Percentiles rank a stretch among this genome's conserved stretches.
phyloP scores from a whole-genome alignment of 1,140 invertebrate genomes.

The Oppia nitens region DNA sequence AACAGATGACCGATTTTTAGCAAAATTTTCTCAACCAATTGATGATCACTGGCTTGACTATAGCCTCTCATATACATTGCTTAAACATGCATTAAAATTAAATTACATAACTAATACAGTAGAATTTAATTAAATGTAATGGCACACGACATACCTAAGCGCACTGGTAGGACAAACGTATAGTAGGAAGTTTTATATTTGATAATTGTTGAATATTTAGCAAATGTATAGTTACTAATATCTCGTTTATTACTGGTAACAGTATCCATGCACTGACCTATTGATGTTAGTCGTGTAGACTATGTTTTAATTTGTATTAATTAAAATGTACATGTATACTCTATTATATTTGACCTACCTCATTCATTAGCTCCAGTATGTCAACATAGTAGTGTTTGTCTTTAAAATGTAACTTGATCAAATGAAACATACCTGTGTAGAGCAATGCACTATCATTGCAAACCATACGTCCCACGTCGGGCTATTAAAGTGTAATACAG shows the following conservation, averaged over 20 bases:
- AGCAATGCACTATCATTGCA: too few species aligned
- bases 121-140: too few species aligned
- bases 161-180: conserved; percentile 78
- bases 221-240: conserved; percentile 60
- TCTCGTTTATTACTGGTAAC: conserved; percentile 40
- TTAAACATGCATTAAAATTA: too few species aligned
- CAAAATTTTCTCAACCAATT: conserved; percentile 61
- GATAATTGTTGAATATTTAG: conserved; percentile 70
- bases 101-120: too few species aligned
- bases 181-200: conserved; percentile 93
- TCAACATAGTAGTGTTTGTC: conserved; percentile 47
- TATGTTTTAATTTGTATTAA: conserved; percentile 18
- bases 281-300: conserved; percentile 32
- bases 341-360: conserved; percentile 34
- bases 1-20: conserved; percentile 92
- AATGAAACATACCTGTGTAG: too few species aligned
- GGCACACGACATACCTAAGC: conserved; percentile 67
- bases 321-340: conserved; percentile 4
- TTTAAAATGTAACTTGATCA: too few species aligned
- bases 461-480: too few species aligned
- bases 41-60: conserved; percentile 3
- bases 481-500: too few species aligned
- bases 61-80: conserved; percentile 58
- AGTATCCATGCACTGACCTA: conserved; percentile 36
- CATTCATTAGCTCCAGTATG: conserved; percentile 66